Evolutionary conservation across 2,888 invertebrate genomes (phyloP).

Genomic region (Machimus rusticus): DNA sequence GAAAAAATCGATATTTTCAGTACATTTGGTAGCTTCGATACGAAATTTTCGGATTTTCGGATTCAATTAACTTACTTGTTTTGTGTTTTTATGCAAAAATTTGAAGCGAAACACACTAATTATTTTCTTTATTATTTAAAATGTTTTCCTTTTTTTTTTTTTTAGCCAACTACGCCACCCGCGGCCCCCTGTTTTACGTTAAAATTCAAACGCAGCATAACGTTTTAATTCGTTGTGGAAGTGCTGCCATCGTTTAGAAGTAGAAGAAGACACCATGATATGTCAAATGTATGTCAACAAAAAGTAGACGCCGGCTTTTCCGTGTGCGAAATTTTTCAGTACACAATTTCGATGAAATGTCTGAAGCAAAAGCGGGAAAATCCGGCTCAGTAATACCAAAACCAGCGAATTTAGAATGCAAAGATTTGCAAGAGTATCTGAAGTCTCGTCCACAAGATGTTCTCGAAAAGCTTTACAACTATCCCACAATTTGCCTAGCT

Average conservation of each 20-base stretch:
- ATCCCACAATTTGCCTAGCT: slow-evolving; percentile 93
- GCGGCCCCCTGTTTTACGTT: too few species aligned
- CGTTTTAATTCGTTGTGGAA: neutral
- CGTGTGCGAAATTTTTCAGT: neutral
- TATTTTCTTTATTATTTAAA: too few species aligned
- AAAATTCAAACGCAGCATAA: neutral
- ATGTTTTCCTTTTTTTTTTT: too few species aligned
- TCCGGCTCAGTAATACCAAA: slow-evolving; percentile 46
- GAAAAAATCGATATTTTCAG: too few species aligned
- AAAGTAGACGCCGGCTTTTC: neutral
- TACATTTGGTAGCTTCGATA: too few species aligned
- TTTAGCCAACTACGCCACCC: too few species aligned
- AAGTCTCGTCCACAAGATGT: slow-evolving; percentile 81
- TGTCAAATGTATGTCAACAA: neutral
- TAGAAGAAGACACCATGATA: neutral
- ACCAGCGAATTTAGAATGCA: slow-evolving; percentile 74
- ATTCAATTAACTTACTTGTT: too few species aligned
- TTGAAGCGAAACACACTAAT: too few species aligned
- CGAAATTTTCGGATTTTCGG: too few species aligned
- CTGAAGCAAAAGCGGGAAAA: slow-evolving; percentile 48
- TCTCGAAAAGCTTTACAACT: slow-evolving; percentile 87
- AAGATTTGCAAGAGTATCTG: slow-evolving; percentile 90
- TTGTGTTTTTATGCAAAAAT: too few species aligned
- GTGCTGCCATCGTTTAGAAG: neutral
- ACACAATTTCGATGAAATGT: slow-evolving; percentile 44